Base-by-base conservation (phyloP, 2,888 invertebrate species). In the Rhaphigaster nebulosa region DNA sequence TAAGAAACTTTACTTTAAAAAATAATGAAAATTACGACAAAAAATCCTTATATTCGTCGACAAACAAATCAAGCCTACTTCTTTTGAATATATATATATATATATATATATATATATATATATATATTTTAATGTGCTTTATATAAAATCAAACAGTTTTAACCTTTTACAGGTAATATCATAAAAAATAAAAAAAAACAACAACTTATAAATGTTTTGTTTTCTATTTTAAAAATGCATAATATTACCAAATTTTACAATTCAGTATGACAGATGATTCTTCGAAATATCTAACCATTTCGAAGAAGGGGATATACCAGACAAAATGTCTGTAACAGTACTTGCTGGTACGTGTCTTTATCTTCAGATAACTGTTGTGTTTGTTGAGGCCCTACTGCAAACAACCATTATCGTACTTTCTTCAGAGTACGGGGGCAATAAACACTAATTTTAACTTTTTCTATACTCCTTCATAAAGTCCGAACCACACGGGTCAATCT, bases 361-460 rank as follows among this genome's bases (percentile, higher is more conserved):
- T 84, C 84, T 84, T 26, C 4, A 45, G 84, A 84, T 84, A 84
- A 84, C 84, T 45, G 84, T n/a, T 12, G 26, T 50, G 45, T 84
- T 84, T 84, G 84, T 5, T 13, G 45, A 84, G 84, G 84, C 84
- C 13, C 84, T n/a, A 84, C 45, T 45, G 45, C 84, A 45, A 84
- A 84, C 84, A 84, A 13, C 45, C 45, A 84, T 4, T 84, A 84
- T 84, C 45, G 8, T 84, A 45, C 45, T 50, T 50, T 84, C 45
- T n/a, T 84, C n/a, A 84, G 8, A 8, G 10, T 38, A 76, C 20
- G 38, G 70, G 10, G 38, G 70, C 70, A 76, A 76, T 76, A 76
- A 76, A 76, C 34, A 38, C 70, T 76, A 76, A 76, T 76, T 76
- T 76, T 38, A 76, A 38, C 70, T 76, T 76, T 18, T 38, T 76